Conservation (phyloP, 2,888 invertebrate genomes). For the Aradus depressus region DNA sequence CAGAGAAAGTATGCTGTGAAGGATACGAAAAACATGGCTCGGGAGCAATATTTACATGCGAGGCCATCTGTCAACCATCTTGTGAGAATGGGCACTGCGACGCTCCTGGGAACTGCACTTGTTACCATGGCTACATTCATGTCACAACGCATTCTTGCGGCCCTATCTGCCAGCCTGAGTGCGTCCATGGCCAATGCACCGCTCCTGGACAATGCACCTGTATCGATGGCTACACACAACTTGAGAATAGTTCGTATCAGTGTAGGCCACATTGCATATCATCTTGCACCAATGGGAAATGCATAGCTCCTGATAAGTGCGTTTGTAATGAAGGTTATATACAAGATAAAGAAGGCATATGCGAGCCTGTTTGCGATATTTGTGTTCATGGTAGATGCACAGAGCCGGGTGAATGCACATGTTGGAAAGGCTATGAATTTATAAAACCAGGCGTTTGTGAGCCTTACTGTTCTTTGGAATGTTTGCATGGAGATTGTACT, state of each 20-base stretch:
- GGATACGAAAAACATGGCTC: too few species aligned
- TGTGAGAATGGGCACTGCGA: conserved; percentile 13
- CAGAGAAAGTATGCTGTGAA: too few species aligned
- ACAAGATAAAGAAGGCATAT: not conserved
- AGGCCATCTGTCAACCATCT: conserved; percentile 15
- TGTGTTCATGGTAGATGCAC: conserved; percentile 20
- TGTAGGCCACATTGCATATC: conserved; percentile 20
- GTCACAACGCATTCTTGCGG: conserved; percentile 6
- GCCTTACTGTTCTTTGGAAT: conserved; percentile 17
- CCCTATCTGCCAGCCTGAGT: conserved; percentile 13
- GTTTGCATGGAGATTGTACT: conserved; percentile 18
- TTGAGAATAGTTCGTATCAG: not conserved
- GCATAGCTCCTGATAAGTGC: conserved; percentile 19
- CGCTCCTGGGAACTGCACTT: conserved; percentile 16
- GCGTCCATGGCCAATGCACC: conserved; percentile 14
- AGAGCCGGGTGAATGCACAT: conserved; percentile 14
- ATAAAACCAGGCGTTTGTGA: conserved; percentile 2
- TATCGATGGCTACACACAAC: conserved; percentile 4
- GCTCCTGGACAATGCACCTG: conserved; percentile 19
- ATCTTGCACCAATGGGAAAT: conserved; percentile 20
- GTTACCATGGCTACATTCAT: conserved; percentile 14
- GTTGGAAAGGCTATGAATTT: conserved; percentile 8
- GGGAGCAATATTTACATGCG: conserved; percentile 11
- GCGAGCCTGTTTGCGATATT: conserved; percentile 12
- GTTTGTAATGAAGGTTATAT: conserved; percentile 17